phyloP scores from a whole-genome alignment of 2,113 vertebrate genomes.

The Oncorhynchus tshawytscha region DNA sequence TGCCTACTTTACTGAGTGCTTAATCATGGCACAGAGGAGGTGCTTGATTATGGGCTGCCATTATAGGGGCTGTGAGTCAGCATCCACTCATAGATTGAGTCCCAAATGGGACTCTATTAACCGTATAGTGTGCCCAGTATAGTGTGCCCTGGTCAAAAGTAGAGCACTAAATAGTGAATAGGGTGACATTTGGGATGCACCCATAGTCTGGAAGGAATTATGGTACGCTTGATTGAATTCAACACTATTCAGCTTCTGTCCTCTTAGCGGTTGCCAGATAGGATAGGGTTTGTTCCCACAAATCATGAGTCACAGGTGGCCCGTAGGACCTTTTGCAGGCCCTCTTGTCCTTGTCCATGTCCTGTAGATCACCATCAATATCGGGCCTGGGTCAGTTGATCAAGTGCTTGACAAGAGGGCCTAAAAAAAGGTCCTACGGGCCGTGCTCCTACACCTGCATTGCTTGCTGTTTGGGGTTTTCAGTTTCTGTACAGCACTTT shows the following conservation, averaged over 20 bases:
- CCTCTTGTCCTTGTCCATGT: neutral
- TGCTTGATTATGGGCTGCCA: constrained; percentile 72
- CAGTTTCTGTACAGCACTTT: too few species aligned
- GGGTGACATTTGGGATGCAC: constrained; percentile 21
- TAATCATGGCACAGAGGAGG: constrained; percentile 54
- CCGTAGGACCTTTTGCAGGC: neutral
- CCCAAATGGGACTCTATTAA: too few species aligned
- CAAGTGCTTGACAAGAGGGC: too few species aligned
- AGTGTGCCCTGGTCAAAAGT: too few species aligned
- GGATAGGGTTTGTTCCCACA: neutral
- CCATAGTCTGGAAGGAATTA: constrained; percentile 61
- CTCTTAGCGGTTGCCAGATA: constrained; percentile 35
- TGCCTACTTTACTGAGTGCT: constrained; percentile 67
- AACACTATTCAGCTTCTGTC: constrained; percentile 46
- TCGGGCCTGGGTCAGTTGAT: neutral
- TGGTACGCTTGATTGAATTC: constrained; percentile 62
- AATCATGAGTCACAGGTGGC: neutral
- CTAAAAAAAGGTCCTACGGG: too few species aligned
- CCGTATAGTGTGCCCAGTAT: too few species aligned
- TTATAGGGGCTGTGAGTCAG: constrained; percentile 66
- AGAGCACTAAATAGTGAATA: constrained; percentile 11
- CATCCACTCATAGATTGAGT: constrained; percentile 42
- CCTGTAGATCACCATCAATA: neutral
- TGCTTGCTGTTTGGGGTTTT: too few species aligned
- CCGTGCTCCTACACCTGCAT: too few species aligned